Base-by-base conservation (phyloP, 2,888 invertebrate species). In the Andrena praecox region DNA sequence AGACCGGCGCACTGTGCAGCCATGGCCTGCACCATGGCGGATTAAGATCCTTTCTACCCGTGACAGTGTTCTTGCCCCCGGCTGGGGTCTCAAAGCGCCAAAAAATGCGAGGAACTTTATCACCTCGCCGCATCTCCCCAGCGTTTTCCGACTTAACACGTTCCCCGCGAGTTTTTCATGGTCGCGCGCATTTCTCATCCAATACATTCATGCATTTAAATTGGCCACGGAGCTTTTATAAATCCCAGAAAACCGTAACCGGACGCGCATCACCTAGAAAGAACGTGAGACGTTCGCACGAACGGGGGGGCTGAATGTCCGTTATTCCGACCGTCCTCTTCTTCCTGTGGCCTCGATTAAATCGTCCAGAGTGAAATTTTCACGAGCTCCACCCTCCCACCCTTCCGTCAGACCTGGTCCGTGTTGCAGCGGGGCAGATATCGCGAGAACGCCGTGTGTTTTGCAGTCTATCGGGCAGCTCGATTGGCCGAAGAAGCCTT, bases 401-500 rank as follows among this genome's bases (percentile, higher is more conserved):
- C 20, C 7, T 1, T 27, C 56, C 56, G 27, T 56, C 27, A 10
- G 56, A 56, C 56, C 24, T 56, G 56, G 24, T 56, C 24, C 56
- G 56, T 12, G 56, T 56, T 24, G 56, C 24, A 56, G 56, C 56
- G 50, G 54, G 63, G 78, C 62, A 70, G 73, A 87, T 84, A 74
- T 80, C 76, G 77, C 74, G 72, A 62, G 73, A n/a, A 8, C 27
- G 63, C 24, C 68, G 66, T 54, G 75, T 89, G 87, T 85, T 88
- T 87, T 81, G 82, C 78, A 69, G 82, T 71, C 85, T 80, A 89
- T 88, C 84, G 80, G 79, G 20, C 63, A 33, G 79, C 78, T 77
- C 85, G 89, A 89, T 87, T 89, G 84, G 70, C 82, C 76, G 80
- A 81, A 85, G 82, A 80, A 85, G 79, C 80, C 62, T 85, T 90